Evolutionary conservation across 2,113 vertebrate genomes (phyloP), one percentile per base, ranked within the genome.

Genomic region (Neotragus pygmaeus): DNA sequence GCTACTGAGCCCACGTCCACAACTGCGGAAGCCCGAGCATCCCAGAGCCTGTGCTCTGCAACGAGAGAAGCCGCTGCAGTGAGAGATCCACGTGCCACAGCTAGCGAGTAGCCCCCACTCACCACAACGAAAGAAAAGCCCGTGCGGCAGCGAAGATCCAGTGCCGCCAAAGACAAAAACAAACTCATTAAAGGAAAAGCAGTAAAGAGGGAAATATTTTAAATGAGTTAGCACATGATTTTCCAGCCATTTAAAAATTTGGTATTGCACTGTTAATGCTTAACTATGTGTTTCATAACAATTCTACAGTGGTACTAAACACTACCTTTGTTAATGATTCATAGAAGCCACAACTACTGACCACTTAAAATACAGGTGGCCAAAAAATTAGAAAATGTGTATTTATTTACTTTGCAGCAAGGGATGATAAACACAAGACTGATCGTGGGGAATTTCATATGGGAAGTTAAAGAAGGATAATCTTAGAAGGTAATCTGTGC

Each of bases 161-260:
- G 66, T 73, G 3, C n/a, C 39, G n/a, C n/a, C 66, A n/a, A 39
- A 39, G n/a, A 23, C 66, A 23, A 39, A 70, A 70, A 11, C 10
- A 39, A 70, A 70, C 10, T 36, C 17, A 16, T 1, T 36, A 70
- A 23, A 23, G 10, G 66, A 70, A 70, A 70, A 39, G 12, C 49
- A 85, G 3, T 47, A 51, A 83, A 90, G 36, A 81, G 21, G 16
- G 78, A 83, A 80, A 70, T 45, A 66, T 58, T 83, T 57, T 87
- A 45, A 96, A 93, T 57, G 87, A 90, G 21, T 55, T 16, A 21
- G 8, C 58, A 23, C 25, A 58, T 5, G 15, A 49, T 73, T 85
- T 64, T 90, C 33, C 81, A 95, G 51, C 5, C 53, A 70, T 92
- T 96, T 91, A 85, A 94, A 95, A 91, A 57, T 60, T 60, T 58